phyloP scores from a whole-genome alignment of 2,797 vertebrate species.

The Selene dorsalis region DNA sequence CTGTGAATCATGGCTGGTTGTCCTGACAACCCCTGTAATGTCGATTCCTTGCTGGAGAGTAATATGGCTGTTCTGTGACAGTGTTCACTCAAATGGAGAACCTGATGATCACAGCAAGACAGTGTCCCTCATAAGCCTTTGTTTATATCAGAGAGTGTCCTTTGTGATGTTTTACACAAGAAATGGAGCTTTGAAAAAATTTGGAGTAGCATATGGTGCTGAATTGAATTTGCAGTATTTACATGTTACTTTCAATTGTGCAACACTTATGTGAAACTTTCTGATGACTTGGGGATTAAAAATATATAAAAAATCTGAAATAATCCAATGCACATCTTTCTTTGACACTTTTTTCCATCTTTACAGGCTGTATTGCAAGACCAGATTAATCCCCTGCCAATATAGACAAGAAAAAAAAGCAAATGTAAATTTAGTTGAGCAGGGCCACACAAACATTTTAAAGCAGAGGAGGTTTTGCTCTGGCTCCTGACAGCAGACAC shows the following conservation, averaged over 20 bases:
- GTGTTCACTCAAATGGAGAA: constrained; percentile 65
- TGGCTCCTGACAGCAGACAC: constrained; percentile 27
- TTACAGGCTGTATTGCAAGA: constrained; percentile 9
- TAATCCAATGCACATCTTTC: constrained; percentile 5
- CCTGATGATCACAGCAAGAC: constrained; percentile 25
- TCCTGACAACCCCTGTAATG: constrained; percentile 90
- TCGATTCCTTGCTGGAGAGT: constrained; percentile 76
- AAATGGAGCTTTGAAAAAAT: neutral
- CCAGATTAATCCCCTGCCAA: constrained; percentile 14
- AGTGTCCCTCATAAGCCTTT: neutral
- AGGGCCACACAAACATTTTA: constrained; percentile 38
- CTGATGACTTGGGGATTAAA: constrained; percentile 6
- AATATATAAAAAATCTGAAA: neutral
- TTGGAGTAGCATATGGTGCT: fast-evolving
- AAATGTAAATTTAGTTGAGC: constrained; percentile 41
- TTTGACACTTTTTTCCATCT: constrained; percentile 26
- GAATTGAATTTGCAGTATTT: too few relatives aligned
- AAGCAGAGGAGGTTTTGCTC: constrained; percentile 24
- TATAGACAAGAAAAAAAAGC: constrained; percentile 25
- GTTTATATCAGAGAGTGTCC: neutral
- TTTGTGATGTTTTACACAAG: neutral
- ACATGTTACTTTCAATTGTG: neutral
- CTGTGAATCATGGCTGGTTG: constrained; percentile 91
- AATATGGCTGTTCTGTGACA: constrained; percentile 86
- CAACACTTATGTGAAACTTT: neutral